phyloP scores from a whole-genome alignment of 2,888 invertebrate genomes.

The Acanthosepion lycidas region DNA sequence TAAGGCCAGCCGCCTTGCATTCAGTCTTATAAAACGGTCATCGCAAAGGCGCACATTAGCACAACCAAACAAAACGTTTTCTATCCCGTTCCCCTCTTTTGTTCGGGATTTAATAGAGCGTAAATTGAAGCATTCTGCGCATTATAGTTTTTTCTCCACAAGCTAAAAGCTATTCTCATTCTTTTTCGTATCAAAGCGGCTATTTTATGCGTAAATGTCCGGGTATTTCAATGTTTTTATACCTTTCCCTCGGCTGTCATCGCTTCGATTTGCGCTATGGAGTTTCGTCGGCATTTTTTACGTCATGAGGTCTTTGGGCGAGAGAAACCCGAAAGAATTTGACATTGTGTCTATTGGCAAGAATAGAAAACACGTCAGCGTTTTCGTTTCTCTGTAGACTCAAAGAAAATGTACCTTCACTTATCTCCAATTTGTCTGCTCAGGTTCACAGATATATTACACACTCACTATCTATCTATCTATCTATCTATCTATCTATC shows the following conservation, averaged over 20 bases:
- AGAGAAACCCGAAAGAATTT: background rate
- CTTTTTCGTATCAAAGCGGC: background rate
- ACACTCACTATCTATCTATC: background rate
- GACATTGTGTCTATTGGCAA: background rate
- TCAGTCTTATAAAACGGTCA: background rate
- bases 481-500: background rate
- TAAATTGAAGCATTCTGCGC: background rate
- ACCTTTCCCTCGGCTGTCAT: background rate
- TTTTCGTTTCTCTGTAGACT: background rate
- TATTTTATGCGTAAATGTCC: slow-evolving; percentile 9
- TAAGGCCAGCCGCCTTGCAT: background rate
- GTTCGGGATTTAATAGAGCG: background rate
- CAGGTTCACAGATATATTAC: background rate
- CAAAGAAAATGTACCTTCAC: background rate
- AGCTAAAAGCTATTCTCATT: background rate
- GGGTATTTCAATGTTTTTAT: background rate
- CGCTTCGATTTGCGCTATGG: background rate
- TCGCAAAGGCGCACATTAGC: background rate
- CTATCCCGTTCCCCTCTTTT: background rate
- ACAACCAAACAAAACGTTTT: background rate
- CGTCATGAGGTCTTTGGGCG: background rate
- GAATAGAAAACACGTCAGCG: background rate
- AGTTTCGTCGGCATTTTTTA: background rate
- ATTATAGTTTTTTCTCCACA: background rate
- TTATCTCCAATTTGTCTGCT: background rate